Evolutionary conservation across 2,113 vertebrate genomes (phyloP).

Genomic region (Chamaea fasciata): DNA sequence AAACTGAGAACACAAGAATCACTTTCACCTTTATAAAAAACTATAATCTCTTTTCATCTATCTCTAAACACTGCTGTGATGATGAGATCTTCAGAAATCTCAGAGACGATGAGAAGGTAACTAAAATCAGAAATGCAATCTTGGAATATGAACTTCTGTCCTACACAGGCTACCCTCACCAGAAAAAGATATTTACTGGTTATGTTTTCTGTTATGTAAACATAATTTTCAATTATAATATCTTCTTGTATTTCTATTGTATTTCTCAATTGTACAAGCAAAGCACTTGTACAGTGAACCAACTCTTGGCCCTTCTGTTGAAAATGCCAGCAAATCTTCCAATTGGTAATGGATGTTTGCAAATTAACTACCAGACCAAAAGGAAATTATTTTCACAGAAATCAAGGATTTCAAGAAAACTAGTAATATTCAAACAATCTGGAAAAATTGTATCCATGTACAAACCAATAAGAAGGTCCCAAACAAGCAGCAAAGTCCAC

Average conservation of each 20-base stretch:
- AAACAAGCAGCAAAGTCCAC: background rate
- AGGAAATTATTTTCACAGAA: background rate
- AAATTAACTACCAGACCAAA: background rate
- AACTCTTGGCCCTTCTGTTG: background rate
- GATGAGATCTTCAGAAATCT: background rate
- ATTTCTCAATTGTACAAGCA: background rate
- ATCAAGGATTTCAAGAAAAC: background rate
- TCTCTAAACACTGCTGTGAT: background rate
- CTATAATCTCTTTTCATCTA: background rate
- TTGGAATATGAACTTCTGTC: background rate
- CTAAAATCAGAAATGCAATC: background rate
- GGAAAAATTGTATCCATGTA: background rate
- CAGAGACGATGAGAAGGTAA: background rate
- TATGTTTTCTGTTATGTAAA: background rate
- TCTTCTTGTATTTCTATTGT: background rate
- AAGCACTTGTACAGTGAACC: background rate
- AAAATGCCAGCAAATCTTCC: background rate
- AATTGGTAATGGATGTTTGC: background rate
- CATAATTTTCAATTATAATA: background rate
- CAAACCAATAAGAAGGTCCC: background rate
- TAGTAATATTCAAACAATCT: background rate
- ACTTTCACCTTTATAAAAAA: background rate
- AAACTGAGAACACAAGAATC: background rate
- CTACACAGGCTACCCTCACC: background rate
- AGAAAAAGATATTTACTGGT: background rate